phyloP scores from a whole-genome alignment of 64 coral and sea anemone genomes.

The Trachythela sp. region DNA sequence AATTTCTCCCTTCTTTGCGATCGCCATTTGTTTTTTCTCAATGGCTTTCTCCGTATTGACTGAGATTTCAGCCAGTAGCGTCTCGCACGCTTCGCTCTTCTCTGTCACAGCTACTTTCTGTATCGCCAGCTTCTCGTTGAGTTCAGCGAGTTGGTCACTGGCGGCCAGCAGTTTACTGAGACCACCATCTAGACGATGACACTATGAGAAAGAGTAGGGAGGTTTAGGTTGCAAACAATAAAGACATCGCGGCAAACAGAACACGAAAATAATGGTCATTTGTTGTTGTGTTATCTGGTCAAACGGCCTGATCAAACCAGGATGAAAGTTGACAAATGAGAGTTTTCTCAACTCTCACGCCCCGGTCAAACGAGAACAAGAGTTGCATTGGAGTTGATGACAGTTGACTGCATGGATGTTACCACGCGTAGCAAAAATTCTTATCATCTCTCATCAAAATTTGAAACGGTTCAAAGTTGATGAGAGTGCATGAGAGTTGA shows the following conservation, averaged over 20 bases:
- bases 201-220: conserved; percentile 46
- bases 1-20: conserved; percentile 88
- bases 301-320: too few species aligned
- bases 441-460: too few species aligned
- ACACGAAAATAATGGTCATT: background rate
- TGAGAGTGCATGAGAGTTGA: too few species aligned
- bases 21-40: conserved; percentile 91
- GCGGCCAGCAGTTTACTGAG: conserved; percentile 92
- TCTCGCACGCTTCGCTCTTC: conserved; percentile 97
- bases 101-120: conserved; percentile 97
- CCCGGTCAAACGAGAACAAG: too few species aligned
- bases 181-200: conserved; percentile 96
- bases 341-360: too few species aligned
- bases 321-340: too few species aligned
- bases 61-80: conserved; percentile 70
- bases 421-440: too few species aligned
- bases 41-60: conserved; percentile 73
- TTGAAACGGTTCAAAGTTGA: too few species aligned
- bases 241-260: too few species aligned
- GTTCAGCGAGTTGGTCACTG: conserved; percentile 91
- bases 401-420: too few species aligned
- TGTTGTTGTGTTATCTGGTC: too few species aligned
- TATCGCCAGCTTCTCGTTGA: conserved; percentile 92
- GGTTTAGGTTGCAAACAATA: background rate
- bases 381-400: too few species aligned